Percentiles rank a stretch among this genome's conserved stretches.
These are phyloP conservation scores for Pomatostomus ruficeps DNA, from an alignment of 2,113 vertebrate species.

Conservation along the genomic window DNA sequence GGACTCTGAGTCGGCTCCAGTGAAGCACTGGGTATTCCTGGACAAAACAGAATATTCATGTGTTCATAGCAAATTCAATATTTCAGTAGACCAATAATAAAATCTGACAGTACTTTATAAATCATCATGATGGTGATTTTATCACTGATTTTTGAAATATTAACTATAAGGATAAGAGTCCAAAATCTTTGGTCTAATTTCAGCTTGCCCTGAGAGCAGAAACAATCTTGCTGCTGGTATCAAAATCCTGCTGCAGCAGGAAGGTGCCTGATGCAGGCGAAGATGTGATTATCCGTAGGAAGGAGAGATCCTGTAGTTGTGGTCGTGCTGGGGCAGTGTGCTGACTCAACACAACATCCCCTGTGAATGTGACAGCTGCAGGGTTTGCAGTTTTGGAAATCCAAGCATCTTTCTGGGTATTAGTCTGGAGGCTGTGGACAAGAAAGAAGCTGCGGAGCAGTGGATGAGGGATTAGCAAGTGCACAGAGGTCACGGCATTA, in stretches of 20 bases:
- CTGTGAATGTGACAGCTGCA: neutral
- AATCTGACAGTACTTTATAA: neutral
- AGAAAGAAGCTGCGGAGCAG: slow-evolving; percentile 26
- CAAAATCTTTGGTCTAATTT: neutral
- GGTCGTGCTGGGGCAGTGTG: neutral
- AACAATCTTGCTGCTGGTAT: neutral
- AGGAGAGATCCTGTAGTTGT: slow-evolving; percentile 13
- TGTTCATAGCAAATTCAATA: neutral
- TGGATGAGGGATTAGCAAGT: slow-evolving; percentile 34
- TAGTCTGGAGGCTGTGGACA: slow-evolving; percentile 31
- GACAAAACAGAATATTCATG: neutral
- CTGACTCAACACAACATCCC: slow-evolving; percentile 24
- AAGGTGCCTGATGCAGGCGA: slow-evolving; percentile 2
- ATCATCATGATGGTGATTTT: neutral
- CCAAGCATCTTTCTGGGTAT: slow-evolving; percentile 58
- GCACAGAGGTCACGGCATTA: neutral
- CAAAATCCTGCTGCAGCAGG: slow-evolving; percentile 1
- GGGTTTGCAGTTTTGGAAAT: slow-evolving; percentile 51
- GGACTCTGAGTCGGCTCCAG: neutral
- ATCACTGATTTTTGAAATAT: neutral
- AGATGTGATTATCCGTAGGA: slow-evolving; percentile 48
- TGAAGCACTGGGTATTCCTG: neutral
- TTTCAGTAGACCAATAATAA: neutral
- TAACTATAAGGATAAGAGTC: neutral
- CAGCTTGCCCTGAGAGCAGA: neutral